A percentile compares a stretch with the other conserved stretches of the same genome.
phyloP scores from a whole-genome alignment of 2,888 invertebrate genomes.

The Oxycera nigricornis region DNA sequence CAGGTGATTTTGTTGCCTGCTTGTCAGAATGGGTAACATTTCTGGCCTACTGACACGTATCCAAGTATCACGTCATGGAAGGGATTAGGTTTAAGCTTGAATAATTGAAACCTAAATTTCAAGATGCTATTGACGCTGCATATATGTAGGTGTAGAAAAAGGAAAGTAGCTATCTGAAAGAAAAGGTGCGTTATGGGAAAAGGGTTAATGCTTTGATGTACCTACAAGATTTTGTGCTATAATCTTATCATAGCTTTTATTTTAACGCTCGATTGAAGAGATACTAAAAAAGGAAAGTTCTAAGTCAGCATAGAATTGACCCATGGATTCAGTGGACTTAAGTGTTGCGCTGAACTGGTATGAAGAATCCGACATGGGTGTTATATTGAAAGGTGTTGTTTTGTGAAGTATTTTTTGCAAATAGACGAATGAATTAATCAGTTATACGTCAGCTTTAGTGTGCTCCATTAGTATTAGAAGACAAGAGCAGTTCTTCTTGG shows the following conservation, averaged over 20 bases:
- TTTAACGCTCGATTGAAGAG: not conserved
- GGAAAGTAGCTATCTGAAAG: not conserved
- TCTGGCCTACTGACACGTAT: not conserved
- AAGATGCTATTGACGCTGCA: not conserved
- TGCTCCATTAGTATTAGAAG: not conserved
- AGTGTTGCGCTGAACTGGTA: not conserved
- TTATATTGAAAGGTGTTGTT: too few relatives aligned
- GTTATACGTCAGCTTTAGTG: not conserved
- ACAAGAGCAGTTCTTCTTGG: not conserved
- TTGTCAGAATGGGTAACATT: not conserved
- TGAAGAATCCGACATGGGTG: too few relatives aligned
- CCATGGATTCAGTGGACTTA: not conserved
- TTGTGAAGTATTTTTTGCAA: slow-evolving; percentile 21
- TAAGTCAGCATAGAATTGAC: not conserved
- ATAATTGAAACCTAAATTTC: slow-evolving; percentile 37
- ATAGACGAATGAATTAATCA: not conserved
- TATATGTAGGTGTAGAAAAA: too few relatives aligned
- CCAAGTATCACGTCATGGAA: slow-evolving; percentile 19
- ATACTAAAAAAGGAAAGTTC: not conserved
- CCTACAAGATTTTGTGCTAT: not conserved
- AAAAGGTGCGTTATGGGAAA: not conserved
- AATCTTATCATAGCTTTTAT: slow-evolving; percentile 2
- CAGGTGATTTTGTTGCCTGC: not conserved
- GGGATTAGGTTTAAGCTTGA: slow-evolving; percentile 36
- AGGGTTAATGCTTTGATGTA: slow-evolving; percentile 24